phyloP scores from a whole-genome alignment of 1,140 invertebrate species.

The Panagrolaimus sp. region DNA sequence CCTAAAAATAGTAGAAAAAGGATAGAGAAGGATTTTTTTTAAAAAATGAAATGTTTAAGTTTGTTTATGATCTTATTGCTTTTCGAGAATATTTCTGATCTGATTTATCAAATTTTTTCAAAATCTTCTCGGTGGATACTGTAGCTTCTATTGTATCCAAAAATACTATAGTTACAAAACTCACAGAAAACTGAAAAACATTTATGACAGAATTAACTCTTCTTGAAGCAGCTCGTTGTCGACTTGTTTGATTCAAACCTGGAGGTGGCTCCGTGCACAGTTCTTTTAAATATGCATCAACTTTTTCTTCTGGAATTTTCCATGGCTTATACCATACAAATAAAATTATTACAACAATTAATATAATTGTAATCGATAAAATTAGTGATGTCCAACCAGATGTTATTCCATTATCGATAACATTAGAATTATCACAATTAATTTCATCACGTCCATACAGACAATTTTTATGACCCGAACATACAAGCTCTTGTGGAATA shows the following conservation, averaged over 20 bases:
- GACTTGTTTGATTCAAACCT: not conserved
- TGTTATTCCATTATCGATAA: not conserved
- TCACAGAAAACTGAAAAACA: slow-evolving; percentile 9
- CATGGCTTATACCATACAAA: slow-evolving; percentile 3
- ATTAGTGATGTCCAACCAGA: not conserved
- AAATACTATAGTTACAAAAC: not conserved
- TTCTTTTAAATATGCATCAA: slow-evolving; percentile 13
- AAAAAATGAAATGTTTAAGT: too few relatives aligned
- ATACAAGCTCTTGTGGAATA: slow-evolving; percentile 26
- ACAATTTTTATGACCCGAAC: slow-evolving; percentile 31
- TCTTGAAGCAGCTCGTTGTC: not conserved
- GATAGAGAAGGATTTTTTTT: too few relatives aligned
- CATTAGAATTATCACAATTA: not conserved
- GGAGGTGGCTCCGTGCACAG: not conserved
- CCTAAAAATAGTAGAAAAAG: too few relatives aligned
- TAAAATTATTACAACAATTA: not conserved
- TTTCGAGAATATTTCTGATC: too few relatives aligned
- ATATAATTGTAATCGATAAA: not conserved
- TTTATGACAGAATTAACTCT: not conserved
- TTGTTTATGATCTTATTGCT: too few relatives aligned
- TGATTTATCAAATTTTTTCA: too few relatives aligned
- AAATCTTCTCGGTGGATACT: too few relatives aligned
- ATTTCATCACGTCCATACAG: slow-evolving; percentile 26
- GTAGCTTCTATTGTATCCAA: too few relatives aligned
- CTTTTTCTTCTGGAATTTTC: not conserved